Base-by-base conservation (phyloP, 2,888 invertebrate genomes). In the Lottia scabra region DNA sequence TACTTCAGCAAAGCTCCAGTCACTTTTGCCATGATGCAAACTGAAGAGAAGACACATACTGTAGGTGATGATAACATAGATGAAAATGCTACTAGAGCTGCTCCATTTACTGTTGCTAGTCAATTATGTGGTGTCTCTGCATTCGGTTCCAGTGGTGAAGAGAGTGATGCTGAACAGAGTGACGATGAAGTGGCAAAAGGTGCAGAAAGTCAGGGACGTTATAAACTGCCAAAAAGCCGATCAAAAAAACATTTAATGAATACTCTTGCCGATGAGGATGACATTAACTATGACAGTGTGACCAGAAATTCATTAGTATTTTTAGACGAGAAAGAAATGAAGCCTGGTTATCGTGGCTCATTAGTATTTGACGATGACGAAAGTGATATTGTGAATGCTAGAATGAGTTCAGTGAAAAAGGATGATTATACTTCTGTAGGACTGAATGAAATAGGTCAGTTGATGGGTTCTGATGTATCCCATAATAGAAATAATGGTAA, bases 121-220 rank as follows among this genome's bases (percentile, higher is more conserved):
- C 95, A 95, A 85, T 97, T 97, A 96, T 97, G 97, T 87, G 96
- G 81, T n/a, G 78, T 83, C 71, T 87, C 96, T 0, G 97, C 97
- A 88, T 97, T 97, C 88, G 97, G 97, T 85, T 97, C 97, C 88
- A 96, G 96, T 0, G 97, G 97, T 81, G 96, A 96, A 38, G 85
- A 85, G 62, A 85, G 84, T 78, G 84, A 84, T 63, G 84, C 80
- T 73, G 84, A 82, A 43, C 75, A 72, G 26, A 71, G 72, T 26
- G 79, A 78, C 62, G 81, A 84, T 23, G 81, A 80, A n/a, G 84
- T 79, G 16, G 79, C 78, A 23, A 78, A 76, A 56, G 77, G 77
- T 27, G 79, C 78, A 19, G 83, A 84, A 67, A 10, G 56, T 56
- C 56, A 56, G 23, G 83, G 81, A 26, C 81, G 80, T 75, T 74